phyloP scores from a whole-genome alignment of 1,140 invertebrate genomes.

The Bombus fervidus region DNA sequence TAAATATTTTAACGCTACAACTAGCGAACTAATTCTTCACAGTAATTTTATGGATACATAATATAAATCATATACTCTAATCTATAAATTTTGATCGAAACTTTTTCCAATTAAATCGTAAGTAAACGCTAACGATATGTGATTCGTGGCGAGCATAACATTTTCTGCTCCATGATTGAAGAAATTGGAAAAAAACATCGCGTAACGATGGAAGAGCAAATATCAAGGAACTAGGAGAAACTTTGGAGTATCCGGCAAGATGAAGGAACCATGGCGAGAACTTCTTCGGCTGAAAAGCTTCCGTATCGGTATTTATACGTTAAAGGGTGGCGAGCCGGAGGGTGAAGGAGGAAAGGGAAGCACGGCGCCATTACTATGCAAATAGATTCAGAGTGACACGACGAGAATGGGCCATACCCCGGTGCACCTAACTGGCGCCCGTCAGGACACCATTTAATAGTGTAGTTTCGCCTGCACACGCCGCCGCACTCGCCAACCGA shows the following conservation, averaged over 20 bases:
- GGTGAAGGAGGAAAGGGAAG: slow-evolving; percentile 53
- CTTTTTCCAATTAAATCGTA: too few relatives aligned
- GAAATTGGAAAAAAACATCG: too few relatives aligned
- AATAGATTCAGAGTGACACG: slow-evolving; percentile 80
- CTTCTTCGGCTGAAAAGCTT: slow-evolving; percentile 23
- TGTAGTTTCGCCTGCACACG: slow-evolving; percentile 76
- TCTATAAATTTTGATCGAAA: too few relatives aligned
- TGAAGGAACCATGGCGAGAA: slow-evolving; percentile 5
- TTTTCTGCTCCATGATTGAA: too few relatives aligned
- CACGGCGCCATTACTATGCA: slow-evolving; percentile 79
- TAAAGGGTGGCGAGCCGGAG: slow-evolving; percentile 31
- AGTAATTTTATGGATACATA: too few relatives aligned
- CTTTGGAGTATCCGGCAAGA: neutral
- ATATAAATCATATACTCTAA: too few relatives aligned
- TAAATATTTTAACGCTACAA: too few relatives aligned
- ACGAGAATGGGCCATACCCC: slow-evolving; percentile 74
- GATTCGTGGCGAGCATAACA: too few relatives aligned
- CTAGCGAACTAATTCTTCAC: neutral
- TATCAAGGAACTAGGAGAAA: neutral
- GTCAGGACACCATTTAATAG: slow-evolving; percentile 79
- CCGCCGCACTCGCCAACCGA: slow-evolving; percentile 51
- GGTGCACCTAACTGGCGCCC: slow-evolving; percentile 75
- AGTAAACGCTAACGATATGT: too few relatives aligned
- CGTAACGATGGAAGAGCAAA: too few relatives aligned
- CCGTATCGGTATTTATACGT: slow-evolving; percentile 61